These are phyloP conservation scores for Pangasius sanitwongsei DNA, from an alignment of 2,797 vertebrate genomes.

Conservation along the genomic window DNA sequence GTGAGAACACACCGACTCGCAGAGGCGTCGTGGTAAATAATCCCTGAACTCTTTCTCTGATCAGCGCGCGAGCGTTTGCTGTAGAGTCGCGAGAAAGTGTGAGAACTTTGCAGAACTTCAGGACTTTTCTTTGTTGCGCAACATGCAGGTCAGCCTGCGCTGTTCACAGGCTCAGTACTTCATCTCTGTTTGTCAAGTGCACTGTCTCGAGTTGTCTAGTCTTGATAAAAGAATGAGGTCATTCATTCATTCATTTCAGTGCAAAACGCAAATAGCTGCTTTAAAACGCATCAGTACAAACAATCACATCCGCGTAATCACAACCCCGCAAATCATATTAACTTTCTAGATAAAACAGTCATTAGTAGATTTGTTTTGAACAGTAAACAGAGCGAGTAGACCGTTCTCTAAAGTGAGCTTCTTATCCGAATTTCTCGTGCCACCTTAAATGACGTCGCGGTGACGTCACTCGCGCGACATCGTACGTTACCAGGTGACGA, in stretches of 20 bases:
- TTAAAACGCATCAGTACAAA: background rate
- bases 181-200: too few species aligned
- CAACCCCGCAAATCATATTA: background rate
- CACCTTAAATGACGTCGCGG: background rate
- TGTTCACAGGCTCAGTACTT: background rate
- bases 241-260: background rate
- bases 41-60: too few species aligned
- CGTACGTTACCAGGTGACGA: background rate
- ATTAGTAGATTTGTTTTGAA: background rate
- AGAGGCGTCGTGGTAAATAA: conserved; percentile 49
- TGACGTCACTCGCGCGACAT: background rate
- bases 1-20: background rate
- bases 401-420: background rate
- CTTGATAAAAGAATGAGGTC: background rate
- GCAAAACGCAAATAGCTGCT: too few species aligned
- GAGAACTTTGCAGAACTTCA: background rate
- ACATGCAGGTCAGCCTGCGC: background rate
- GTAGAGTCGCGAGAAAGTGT: background rate
- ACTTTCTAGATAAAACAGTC: background rate
- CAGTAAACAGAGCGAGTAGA: too few species aligned
- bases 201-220: too few species aligned
- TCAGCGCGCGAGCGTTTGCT: background rate
- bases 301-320: background rate
- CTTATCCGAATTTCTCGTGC: background rate
- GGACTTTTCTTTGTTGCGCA: background rate